Evolutionary conservation across 2,797 vertebrate species (phyloP).

Genomic region (Artibeus jamaicensis): DNA sequence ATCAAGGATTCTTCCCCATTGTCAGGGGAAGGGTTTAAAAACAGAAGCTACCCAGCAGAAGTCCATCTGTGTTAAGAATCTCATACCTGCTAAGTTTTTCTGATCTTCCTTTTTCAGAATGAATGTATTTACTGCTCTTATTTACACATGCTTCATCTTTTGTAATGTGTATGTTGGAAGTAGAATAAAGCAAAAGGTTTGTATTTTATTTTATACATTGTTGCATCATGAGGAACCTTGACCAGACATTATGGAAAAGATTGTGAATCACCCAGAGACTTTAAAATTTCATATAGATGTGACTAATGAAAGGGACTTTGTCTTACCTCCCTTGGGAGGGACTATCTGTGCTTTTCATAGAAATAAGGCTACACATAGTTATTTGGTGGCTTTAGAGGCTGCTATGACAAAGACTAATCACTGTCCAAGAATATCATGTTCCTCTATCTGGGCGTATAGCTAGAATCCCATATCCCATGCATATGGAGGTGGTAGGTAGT

Average conservation of each 20-base stretch:
- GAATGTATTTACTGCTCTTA: neutral
- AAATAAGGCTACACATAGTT: neutral
- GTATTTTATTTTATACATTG: neutral
- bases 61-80: neutral
- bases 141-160: neutral
- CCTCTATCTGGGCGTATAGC: neutral
- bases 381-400: neutral
- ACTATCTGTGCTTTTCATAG: neutral
- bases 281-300: neutral
- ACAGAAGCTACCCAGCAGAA: accelerated
- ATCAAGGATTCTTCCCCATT: neutral
- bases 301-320: neutral
- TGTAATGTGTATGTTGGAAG: neutral
- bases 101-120: neutral
- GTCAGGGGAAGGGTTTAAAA: neutral
- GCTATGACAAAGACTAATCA: neutral
- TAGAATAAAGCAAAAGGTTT: neutral
- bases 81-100: neutral
- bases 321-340: neutral
- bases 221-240: neutral
- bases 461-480: neutral
- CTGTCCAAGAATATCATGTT: neutral
- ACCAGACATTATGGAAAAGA: neutral
- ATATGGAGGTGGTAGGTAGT: neutral
- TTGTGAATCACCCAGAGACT: neutral